A percentile compares a stretch with the other conserved stretches of the same genome.
Conservation (phyloP, 2,797 vertebrate genomes). For the Fistularia commersonii region DNA sequence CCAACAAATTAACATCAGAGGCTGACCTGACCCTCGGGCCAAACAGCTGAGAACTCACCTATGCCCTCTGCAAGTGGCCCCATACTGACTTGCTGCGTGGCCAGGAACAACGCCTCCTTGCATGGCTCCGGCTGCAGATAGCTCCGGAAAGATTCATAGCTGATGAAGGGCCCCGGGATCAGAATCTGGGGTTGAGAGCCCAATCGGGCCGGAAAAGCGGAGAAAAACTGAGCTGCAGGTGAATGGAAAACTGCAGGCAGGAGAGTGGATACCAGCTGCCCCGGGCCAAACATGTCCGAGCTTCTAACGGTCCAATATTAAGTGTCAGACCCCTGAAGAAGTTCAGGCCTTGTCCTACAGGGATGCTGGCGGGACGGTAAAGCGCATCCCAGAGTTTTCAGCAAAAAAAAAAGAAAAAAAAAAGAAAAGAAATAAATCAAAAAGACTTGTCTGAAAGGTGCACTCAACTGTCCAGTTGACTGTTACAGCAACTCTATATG, state of each 20-base stretch:
- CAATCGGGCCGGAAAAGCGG: constrained; percentile 69
- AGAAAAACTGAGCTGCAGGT: constrained; percentile 73
- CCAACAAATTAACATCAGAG: no score
- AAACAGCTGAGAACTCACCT: constrained; percentile 61
- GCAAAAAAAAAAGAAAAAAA: no score
- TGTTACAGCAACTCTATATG: constrained; percentile 4
- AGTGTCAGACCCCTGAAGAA: constrained; percentile 18
- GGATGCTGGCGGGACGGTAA: constrained; percentile 8
- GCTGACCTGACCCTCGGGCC: not conserved
- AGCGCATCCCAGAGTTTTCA: constrained; percentile 33
- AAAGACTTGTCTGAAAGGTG: no score
- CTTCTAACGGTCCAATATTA: constrained; percentile 29
- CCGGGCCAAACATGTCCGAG: constrained; percentile 76
- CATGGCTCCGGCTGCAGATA: constrained; percentile 78
- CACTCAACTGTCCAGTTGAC: not conserved
- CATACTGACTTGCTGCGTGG: constrained; percentile 62
- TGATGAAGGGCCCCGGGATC: constrained; percentile 77
- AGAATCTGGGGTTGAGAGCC: constrained; percentile 69
- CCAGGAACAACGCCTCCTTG: constrained; percentile 76
- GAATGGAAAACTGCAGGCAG: constrained; percentile 75
- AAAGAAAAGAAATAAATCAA: no score
- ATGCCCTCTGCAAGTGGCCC: constrained; percentile 59
- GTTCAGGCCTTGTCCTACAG: constrained; percentile 24
- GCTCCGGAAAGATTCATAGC: constrained; percentile 77
- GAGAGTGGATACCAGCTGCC: constrained; percentile 73